A percentile compares a stretch with the other conserved stretches of the same genome.
Conservation (phyloP, 2,888 invertebrate species). For the Sialis fuliginosa region DNA sequence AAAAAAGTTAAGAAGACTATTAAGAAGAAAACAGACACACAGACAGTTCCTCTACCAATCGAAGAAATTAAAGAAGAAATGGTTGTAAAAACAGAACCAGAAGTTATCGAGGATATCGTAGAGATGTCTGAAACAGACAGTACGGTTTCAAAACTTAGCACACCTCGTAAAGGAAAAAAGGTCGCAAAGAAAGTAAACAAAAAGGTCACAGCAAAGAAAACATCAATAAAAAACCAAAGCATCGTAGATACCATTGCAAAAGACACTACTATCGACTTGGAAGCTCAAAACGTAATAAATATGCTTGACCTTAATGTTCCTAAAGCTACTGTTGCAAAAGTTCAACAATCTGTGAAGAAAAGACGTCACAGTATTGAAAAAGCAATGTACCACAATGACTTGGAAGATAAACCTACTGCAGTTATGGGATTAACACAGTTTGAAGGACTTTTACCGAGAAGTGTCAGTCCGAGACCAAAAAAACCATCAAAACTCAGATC, state of each 20-base stretch:
- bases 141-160: not conserved
- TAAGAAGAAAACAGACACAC: constrained; percentile 11
- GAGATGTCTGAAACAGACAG: not conserved
- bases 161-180: constrained; percentile 1
- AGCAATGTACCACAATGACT: constrained; percentile 16
- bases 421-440: constrained; percentile 13
- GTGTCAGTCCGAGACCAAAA: constrained; percentile 20
- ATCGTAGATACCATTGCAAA: constrained; percentile 19
- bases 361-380: constrained; percentile 25
- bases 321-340: constrained; percentile 14
- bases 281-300: constrained; percentile 23
- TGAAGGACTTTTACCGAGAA: constrained; percentile 17
- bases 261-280: constrained; percentile 15
- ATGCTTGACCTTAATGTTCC: constrained; percentile 23
- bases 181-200: constrained; percentile 5
- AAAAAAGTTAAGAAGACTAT: constrained; percentile 8
- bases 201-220: constrained; percentile 15
- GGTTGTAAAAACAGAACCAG: not conserved
- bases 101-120: not conserved
- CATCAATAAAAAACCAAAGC: constrained; percentile 19
- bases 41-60: not conserved
- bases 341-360: constrained; percentile 14
- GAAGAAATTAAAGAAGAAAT: not conserved
- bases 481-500: constrained; percentile 16
- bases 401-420: constrained; percentile 7